These are phyloP conservation scores for Heterohyrax brucei DNA, from an alignment of 2,797 vertebrate genomes.

Conservation along the genomic window DNA sequence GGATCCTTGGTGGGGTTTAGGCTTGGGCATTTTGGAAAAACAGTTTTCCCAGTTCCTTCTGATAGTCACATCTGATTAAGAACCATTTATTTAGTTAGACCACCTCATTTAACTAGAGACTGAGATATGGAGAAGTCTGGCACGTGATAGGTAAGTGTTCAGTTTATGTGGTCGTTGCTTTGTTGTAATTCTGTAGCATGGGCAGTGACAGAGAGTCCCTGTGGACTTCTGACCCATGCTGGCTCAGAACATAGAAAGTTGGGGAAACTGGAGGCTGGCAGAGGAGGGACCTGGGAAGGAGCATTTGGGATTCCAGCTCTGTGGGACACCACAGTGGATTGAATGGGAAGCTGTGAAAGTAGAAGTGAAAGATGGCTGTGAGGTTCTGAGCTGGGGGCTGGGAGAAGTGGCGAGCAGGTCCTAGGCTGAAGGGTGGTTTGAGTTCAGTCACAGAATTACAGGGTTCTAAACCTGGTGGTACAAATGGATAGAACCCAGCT, in stretches of 20 bases:
- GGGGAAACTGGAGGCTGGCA: not conserved
- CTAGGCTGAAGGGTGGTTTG: not conserved
- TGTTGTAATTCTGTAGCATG: not conserved
- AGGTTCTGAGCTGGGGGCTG: not conserved
- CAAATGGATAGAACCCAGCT: not conserved
- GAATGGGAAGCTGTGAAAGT: not conserved
- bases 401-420: not conserved
- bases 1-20: not conserved
- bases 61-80: not conserved
- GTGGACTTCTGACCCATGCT: not conserved
- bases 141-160: not conserved
- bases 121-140: not conserved
- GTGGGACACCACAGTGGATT: not conserved
- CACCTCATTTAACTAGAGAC: not conserved
- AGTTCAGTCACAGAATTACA: not conserved
- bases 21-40: constrained; percentile 5
- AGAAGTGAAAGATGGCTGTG: not conserved
- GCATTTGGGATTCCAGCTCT: not conserved
- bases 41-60: not conserved
- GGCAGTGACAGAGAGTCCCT: not conserved
- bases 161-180: not conserved
- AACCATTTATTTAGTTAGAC: not conserved
- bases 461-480: constrained; percentile 37
- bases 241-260: not conserved
- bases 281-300: not conserved